These are phyloP conservation scores for Grus americana DNA, from an alignment of 2,113 vertebrate species.

Conservation along the genomic window DNA sequence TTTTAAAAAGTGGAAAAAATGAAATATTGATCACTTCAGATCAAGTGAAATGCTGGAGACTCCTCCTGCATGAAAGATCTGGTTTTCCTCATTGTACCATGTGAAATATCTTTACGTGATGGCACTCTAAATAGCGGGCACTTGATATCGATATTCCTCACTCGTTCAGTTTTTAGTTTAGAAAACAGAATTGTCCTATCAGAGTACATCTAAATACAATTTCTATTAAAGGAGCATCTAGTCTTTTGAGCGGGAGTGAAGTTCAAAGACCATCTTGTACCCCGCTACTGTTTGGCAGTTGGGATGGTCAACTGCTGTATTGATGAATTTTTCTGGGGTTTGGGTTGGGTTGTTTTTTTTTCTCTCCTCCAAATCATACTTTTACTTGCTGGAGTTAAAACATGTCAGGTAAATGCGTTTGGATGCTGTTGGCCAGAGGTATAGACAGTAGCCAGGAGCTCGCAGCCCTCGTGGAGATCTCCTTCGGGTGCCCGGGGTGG, in stretches of 20 bases:
- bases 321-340: not conserved
- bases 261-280: not conserved
- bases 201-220: not conserved
- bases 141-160: not conserved
- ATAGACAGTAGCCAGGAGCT: not conserved
- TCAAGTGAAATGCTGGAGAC: not conserved
- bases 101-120: not conserved
- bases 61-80: not conserved
- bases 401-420: not conserved
- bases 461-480: not conserved
- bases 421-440: not conserved
- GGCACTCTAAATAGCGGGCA: not conserved
- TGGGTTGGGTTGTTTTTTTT: no score
- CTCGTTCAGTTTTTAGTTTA: not conserved
- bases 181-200: not conserved
- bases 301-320: not conserved
- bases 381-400: not conserved
- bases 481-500: not conserved
- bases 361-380: not conserved
- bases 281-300: not conserved
- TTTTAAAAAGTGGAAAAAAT: not conserved
- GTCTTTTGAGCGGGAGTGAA: not conserved
- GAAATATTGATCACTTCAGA: not conserved
- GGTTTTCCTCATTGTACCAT: not conserved
- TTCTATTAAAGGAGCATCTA: not conserved